Evolutionary conservation across 2,888 invertebrate genomes (phyloP).

Genomic region (Phyllotreta cruciferae): DNA sequence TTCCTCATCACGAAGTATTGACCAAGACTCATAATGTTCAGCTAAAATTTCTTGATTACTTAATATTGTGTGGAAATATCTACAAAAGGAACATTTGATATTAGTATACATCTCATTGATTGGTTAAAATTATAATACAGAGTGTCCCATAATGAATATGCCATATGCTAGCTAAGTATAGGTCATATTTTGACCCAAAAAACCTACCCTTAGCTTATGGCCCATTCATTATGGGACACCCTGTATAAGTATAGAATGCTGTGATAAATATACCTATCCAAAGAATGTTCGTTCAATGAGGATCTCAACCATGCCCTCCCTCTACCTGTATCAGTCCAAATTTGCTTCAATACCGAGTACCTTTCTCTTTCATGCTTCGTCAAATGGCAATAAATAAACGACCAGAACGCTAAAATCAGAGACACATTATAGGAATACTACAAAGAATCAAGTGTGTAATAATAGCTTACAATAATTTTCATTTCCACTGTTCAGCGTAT

Average conservation of each 20-base stretch:
- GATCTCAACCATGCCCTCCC: slow-evolving; percentile 90
- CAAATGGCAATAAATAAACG: slow-evolving; percentile 78
- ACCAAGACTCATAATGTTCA: slow-evolving; percentile 85
- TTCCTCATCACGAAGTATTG: slow-evolving; percentile 83
- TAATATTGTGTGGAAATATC: slow-evolving; percentile 78
- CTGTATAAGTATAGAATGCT: not conserved
- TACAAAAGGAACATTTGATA: slow-evolving; percentile 52
- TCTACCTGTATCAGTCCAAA: slow-evolving; percentile 79
- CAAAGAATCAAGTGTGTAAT: not conserved
- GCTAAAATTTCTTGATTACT: slow-evolving; percentile 68
- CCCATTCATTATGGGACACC: no score
- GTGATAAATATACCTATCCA: slow-evolving; percentile 69
- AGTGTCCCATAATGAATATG: no score
- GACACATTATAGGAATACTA: not conserved
- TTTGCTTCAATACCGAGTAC: slow-evolving; percentile 73
- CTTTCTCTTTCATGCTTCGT: slow-evolving; percentile 89
- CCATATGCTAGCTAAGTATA: no score
- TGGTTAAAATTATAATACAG: no score
- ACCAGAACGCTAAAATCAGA: slow-evolving; percentile 71
- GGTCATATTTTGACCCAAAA: no score
- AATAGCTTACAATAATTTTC: slow-evolving; percentile 55
- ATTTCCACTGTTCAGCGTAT: slow-evolving; percentile 58
- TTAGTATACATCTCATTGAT: no score
- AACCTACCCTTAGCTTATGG: no score
- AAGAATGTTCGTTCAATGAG: slow-evolving; percentile 87